Evolutionary conservation across 2,888 invertebrate species (phyloP).

Genomic region (Drosophila mimetica): DNA sequence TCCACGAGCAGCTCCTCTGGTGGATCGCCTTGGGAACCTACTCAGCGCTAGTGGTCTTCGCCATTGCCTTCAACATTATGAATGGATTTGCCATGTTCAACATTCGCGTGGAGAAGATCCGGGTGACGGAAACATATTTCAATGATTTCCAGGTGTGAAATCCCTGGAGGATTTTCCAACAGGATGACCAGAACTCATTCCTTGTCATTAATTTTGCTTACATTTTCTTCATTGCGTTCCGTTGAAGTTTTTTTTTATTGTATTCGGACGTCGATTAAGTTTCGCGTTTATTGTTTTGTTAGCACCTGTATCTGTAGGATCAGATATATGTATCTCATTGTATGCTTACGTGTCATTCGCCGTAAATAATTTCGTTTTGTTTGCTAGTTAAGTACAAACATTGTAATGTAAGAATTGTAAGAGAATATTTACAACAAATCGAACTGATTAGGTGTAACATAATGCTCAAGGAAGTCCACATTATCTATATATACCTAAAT

Average conservation of each 20-base stretch:
- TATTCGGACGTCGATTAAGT: conserved; percentile 41
- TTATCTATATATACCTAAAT: conserved; percentile 30
- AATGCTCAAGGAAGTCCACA: conserved; percentile 67
- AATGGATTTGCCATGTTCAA: conserved; percentile 86
- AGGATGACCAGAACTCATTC: conserved; percentile 7
- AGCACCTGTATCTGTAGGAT: conserved; percentile 51
- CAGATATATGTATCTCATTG: conserved; percentile 9
- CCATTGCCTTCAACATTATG: conserved; percentile 95
- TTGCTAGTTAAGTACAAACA: conserved; percentile 45
- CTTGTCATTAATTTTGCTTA: conserved; percentile 20
- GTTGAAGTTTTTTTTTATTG: conserved; percentile 38
- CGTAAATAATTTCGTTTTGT: conserved; percentile 55
- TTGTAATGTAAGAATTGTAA: conserved; percentile 26
- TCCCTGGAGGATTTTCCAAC: conserved; percentile 3
- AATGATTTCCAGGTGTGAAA: conserved; percentile 79
- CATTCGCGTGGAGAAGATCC: conserved; percentile 78
- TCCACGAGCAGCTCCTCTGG: conserved; percentile 97
- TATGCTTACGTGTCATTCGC: conserved; percentile 32
- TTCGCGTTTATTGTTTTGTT: conserved; percentile 63
- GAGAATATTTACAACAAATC: conserved; percentile 66
- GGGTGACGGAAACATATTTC: conserved; percentile 81
- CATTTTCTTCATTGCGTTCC: conserved; percentile 34
- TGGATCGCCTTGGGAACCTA: conserved; percentile 98
- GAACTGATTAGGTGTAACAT: conserved; percentile 68
- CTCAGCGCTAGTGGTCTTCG: conserved; percentile 96